Percentiles rank a stretch among this genome's conserved stretches.
phyloP scores from a whole-genome alignment of 2,113 vertebrate genomes.

The Tiliqua scincoides region DNA sequence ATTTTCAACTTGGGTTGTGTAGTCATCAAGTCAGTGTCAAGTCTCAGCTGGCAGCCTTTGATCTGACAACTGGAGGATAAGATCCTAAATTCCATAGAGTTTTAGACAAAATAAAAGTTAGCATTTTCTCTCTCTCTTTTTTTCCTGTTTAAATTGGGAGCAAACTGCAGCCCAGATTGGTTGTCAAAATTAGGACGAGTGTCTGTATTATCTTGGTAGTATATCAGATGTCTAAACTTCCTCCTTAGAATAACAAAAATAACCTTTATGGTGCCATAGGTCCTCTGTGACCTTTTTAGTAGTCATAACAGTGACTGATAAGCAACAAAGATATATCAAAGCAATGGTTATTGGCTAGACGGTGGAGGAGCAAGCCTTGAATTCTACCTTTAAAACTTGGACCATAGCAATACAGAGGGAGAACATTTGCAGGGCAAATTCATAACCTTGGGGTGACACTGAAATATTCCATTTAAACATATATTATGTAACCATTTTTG shows the following conservation, averaged over 20 bases:
- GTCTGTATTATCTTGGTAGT: conserved; percentile 60
- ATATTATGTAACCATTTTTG: conserved; percentile 44
- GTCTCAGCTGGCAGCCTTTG: neutral
- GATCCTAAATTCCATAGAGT: conserved; percentile 10
- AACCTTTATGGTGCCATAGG: conserved; percentile 71
- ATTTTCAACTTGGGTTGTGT: conserved; percentile 47
- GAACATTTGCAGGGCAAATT: conserved; percentile 31
- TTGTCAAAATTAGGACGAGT: conserved; percentile 40
- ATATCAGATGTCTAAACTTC: conserved; percentile 68
- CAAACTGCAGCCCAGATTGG: neutral
- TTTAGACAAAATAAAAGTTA: neutral
- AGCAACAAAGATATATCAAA: conserved; percentile 72
- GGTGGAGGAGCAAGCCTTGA: conserved; percentile 14
- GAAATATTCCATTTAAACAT: conserved; percentile 48
- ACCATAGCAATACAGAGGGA: conserved; percentile 27
- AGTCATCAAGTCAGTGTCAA: conserved; percentile 19
- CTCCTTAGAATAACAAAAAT: conserved; percentile 79
- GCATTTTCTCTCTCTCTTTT: neutral
- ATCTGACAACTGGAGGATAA: conserved; percentile 30
- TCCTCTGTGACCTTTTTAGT: conserved; percentile 77
- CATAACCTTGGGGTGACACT: conserved; percentile 46
- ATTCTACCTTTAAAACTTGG: conserved; percentile 2
- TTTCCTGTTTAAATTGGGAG: conserved; percentile 6
- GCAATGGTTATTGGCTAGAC: conserved; percentile 45
- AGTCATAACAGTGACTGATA: conserved; percentile 82